Conservation (phyloP, 2,888 invertebrate species). For the Hedychridium roseum region DNA sequence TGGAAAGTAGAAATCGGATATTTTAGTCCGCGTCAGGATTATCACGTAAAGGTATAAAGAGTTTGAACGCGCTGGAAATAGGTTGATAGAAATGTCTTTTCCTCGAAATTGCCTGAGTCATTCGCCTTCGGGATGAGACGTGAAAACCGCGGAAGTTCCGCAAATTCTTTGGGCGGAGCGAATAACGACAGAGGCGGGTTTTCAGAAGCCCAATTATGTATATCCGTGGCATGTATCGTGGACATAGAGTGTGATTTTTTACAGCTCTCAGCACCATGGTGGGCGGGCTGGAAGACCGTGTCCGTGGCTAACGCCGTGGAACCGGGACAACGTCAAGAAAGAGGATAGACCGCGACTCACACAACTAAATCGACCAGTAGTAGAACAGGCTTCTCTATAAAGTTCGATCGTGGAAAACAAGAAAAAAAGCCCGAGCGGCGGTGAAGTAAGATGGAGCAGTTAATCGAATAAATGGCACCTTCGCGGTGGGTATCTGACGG, state of each 20-base stretch:
- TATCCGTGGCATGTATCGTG: constrained; percentile 36
- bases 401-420: constrained; percentile 2
- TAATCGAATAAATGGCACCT: constrained; percentile 54
- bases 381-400: neutral
- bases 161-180: constrained; percentile 4
- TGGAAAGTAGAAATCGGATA: too few relatives aligned
- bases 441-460: constrained; percentile 29
- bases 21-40: too few relatives aligned
- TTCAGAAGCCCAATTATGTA: constrained; percentile 44
- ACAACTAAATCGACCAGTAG: neutral
- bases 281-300: constrained; percentile 32
- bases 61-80: too few relatives aligned
- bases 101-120: too few relatives aligned
- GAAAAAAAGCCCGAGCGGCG: constrained; percentile 18
- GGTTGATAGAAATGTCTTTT: too few relatives aligned
- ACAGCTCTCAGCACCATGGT: constrained; percentile 25
- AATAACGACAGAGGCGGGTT: constrained; percentile 24
- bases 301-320: constrained; percentile 38
- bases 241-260: constrained; percentile 36
- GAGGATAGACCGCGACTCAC: constrained; percentile 18
- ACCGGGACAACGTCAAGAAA: constrained; percentile 30
- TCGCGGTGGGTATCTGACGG: constrained; percentile 34
- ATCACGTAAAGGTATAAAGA: too few relatives aligned
- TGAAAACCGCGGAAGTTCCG: constrained; percentile 14
- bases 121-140: neutral